Evolutionary conservation across 2,888 invertebrate genomes (phyloP).

Genomic region (Nezara viridula): DNA sequence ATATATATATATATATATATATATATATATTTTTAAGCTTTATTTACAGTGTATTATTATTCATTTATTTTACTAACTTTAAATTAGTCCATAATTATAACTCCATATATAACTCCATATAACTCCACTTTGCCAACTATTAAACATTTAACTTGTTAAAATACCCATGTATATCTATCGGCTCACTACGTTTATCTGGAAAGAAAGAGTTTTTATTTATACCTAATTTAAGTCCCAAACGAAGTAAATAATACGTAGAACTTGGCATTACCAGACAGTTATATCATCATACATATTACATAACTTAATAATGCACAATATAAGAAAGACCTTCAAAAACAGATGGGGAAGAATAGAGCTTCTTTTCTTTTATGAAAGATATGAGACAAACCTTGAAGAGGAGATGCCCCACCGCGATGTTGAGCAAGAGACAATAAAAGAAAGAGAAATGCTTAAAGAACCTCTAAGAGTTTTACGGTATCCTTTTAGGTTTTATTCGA

Average conservation of each 20-base stretch:
- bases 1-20: too few species aligned
- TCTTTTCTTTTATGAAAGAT: background rate
- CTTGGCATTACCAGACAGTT: background rate
- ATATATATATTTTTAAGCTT: too few species aligned
- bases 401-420: background rate
- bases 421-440: background rate
- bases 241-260: background rate
- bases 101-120: too few species aligned
- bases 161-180: too few species aligned
- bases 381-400: background rate
- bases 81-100: too few species aligned
- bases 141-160: too few species aligned
- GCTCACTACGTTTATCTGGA: too few species aligned
- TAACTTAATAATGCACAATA: too few species aligned
- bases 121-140: too few species aligned
- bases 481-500: background rate
- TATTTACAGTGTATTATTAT: too few species aligned
- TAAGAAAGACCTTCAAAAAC: background rate
- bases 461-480: background rate
- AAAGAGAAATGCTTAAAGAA: background rate
- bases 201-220: too few species aligned
- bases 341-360: background rate
- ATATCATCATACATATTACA: background rate
- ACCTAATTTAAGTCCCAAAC: background rate
- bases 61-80: too few species aligned